Evolutionary conservation across 2,888 invertebrate genomes (phyloP).

Genomic region (Noctua fimbriata): DNA sequence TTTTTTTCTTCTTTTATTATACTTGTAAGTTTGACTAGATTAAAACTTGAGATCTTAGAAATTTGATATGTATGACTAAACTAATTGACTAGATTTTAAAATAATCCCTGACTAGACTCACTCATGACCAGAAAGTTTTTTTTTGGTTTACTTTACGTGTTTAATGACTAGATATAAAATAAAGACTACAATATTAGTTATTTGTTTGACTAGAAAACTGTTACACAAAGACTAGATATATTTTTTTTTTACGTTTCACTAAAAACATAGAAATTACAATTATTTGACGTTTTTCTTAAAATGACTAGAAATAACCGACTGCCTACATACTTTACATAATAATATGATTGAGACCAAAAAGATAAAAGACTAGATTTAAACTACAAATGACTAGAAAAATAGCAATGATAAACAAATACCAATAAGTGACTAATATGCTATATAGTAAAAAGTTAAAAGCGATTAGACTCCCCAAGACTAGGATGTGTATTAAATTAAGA

Average conservation of each 20-base stretch:
- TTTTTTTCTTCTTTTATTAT: neutral
- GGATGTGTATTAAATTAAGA: neutral
- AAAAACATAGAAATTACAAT: too few relatives aligned
- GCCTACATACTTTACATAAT: neutral
- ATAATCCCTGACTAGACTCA: neutral
- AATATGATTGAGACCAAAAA: conserved; percentile 9
- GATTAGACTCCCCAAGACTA: conserved; percentile 22
- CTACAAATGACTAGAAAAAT: conserved; percentile 15
- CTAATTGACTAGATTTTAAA: conserved; percentile 29
- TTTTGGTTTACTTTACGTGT: conserved; percentile 4
- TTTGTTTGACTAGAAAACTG: conserved; percentile 23
- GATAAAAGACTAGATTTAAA: conserved; percentile 2
- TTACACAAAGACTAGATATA: conserved; percentile 23
- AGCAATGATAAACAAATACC: neutral
- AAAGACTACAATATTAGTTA: neutral
- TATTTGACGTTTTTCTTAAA: neutral
- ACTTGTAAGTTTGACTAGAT: conserved; percentile 17
- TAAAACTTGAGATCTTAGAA: neutral
- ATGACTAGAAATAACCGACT: conserved; percentile 28
- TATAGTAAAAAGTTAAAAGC: neutral
- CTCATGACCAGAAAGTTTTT: conserved; percentile 6
- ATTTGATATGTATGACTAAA: neutral
- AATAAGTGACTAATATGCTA: neutral
- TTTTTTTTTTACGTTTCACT: neutral
- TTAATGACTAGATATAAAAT: conserved; percentile 19